Conservation (phyloP, 2,797 vertebrate species). For the Epinephelus coioides region DNA sequence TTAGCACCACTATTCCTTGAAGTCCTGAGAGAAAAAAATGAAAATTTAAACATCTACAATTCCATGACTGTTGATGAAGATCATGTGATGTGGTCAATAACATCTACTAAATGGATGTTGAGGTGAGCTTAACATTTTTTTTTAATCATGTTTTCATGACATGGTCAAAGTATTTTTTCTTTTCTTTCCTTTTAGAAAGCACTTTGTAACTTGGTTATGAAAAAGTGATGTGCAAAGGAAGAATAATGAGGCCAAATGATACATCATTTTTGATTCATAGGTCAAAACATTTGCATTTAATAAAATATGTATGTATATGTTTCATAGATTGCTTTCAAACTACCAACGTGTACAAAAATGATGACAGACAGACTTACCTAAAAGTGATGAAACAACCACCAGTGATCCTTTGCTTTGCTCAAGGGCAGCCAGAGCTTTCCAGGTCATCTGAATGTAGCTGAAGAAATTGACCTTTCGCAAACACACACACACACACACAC, state of each 20-base stretch:
- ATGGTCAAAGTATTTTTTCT: not conserved
- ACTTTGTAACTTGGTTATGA: not conserved
- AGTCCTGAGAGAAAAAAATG: too few species aligned
- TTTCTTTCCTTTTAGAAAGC: not conserved
- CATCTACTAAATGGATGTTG: not conserved
- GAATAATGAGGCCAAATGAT: not conserved
- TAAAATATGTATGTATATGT: not conserved
- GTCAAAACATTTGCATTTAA: not conserved
- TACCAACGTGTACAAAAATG: not conserved
- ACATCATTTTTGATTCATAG: not conserved
- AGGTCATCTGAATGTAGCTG: constrained; percentile 90
- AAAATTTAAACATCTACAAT: too few species aligned
- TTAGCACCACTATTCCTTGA: too few species aligned
- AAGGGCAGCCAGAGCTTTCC: constrained; percentile 86
- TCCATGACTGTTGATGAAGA: not conserved
- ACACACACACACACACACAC: too few species aligned
- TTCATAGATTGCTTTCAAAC: not conserved
- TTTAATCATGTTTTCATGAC: not conserved
- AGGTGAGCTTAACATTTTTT: not conserved
- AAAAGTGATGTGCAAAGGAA: not conserved
- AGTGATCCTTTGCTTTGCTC: constrained; percentile 87
- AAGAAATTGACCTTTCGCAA: constrained; percentile 91
- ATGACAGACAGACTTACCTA: constrained; percentile 79
- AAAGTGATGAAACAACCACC: constrained; percentile 89
- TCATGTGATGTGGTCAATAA: not conserved